phyloP scores from a whole-genome alignment of 92 coral and sea anemone species.

The Paramuricea clavata region DNA sequence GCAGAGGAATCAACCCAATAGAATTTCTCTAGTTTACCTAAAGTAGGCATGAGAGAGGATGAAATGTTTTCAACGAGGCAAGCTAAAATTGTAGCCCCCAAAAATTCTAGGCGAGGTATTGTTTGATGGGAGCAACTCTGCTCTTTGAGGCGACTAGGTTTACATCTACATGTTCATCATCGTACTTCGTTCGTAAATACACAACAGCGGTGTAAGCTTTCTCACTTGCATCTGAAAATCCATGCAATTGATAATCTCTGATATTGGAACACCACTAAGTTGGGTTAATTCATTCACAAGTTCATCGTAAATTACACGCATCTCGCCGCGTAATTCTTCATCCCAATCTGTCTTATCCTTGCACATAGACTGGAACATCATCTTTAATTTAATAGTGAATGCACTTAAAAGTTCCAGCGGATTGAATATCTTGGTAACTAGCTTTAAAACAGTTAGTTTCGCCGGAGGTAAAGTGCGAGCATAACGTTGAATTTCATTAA shows the following conservation, averaged over 20 bases:
- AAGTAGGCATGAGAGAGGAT: too few species aligned
- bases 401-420: slow-evolving; percentile 12
- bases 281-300: background rate
- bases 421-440: slow-evolving; percentile 12
- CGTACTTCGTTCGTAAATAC: background rate
- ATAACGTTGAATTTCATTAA: slow-evolving; percentile 10
- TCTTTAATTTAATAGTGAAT: background rate
- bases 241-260: background rate
- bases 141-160: too few species aligned
- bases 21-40: too few species aligned
- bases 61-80: too few species aligned
- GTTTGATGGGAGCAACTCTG: too few species aligned
- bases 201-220: background rate
- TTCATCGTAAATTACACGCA: background rate
- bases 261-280: background rate
- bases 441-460: slow-evolving; percentile 24
- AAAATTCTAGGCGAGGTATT: too few species aligned
- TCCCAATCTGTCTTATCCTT: background rate
- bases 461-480: slow-evolving; percentile 3
- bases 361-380: background rate
- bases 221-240: background rate
- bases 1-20: background rate
- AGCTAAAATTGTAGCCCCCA: too few species aligned
- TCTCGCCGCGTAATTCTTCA: background rate
- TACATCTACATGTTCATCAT: background rate